Evolutionary conservation across 2,113 vertebrate species (phyloP), one percentile per base, ranked within the genome.

Genomic region (Bufo gargarizans): DNA sequence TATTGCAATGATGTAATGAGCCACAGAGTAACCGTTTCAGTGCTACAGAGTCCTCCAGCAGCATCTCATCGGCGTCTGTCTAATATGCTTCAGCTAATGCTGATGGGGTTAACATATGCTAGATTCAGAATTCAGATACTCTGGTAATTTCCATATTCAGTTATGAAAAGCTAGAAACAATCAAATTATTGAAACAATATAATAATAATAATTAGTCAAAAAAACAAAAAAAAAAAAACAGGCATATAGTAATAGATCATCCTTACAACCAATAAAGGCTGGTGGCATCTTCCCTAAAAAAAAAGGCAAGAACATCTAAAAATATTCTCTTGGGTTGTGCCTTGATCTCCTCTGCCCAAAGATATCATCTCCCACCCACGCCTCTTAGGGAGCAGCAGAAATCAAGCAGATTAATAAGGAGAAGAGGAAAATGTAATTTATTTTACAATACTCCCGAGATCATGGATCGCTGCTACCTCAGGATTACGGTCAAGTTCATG

Each of bases 1-100:
- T 72, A 82, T 49, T 55, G 80, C 80, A 76, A n/a, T 88, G 87
- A 88, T 88, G 87, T 88, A 84, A 88, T 88, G 87, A 76, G 43
- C 76, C 69, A 65, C 49, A 63, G n/a, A 17, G 65, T 88, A 88
- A 88, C 87, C 45, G 4, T 50, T 88, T 63, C 87, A 77, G 58
- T 88, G 71, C 80, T 84, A 53, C 71, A 86, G 12, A 72, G 49
- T 33, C 1, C 77, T 56, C n/a, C 50, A 79, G 3, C 45, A 33
- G 22, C 50, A 16, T 58, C 56, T 59, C 11, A 56, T 14, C 9
- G 2, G 11, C 6, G 33, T 33, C 56, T 59, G 6, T 53, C 4
- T 22, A 20, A n/a, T 6, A 22, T 12, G 56, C 13, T 56, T 14
- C 6, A 56, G 11, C 4, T 78, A 10, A 78, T n/a, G 53, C 0